phyloP scores from a whole-genome alignment of 2,888 invertebrate genomes.

The Mycalesis mineus region DNA sequence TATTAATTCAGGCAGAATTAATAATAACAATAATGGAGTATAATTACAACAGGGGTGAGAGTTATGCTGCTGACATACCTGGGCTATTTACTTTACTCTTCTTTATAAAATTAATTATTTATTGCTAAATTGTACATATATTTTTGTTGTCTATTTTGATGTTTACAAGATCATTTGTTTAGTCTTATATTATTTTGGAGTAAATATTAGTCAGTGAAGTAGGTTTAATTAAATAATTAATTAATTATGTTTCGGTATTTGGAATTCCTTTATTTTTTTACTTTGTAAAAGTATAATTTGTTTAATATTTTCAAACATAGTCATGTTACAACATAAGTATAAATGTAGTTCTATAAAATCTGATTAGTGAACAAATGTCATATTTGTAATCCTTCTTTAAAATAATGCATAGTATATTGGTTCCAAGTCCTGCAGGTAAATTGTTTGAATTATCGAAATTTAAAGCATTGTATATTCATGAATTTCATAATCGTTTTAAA shows the following conservation, averaged over 20 bases:
- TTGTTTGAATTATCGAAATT: background rate
- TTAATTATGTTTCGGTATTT: conserved; percentile 20
- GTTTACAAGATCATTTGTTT: conserved; percentile 55
- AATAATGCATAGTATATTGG: conserved; percentile 39
- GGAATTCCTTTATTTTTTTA: conserved; percentile 33
- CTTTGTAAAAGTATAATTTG: conserved; percentile 36
- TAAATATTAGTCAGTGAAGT: conserved; percentile 31
- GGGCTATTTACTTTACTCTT: conserved; percentile 35
- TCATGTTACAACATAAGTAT: conserved; percentile 65
- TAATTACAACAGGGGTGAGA: background rate
- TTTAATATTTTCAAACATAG: conserved; percentile 60
- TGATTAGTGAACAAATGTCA: conserved; percentile 55
- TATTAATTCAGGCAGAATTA: too few species aligned
- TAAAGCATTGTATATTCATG: conserved; percentile 11
- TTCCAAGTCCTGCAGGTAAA: conserved; percentile 34
- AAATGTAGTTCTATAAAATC: conserved; percentile 55
- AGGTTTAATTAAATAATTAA: conserved; percentile 25
- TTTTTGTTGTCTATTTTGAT: conserved; percentile 78
- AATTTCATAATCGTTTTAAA: conserved; percentile 21
- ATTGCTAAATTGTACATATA: conserved; percentile 75
- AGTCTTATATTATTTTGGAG: conserved; percentile 44
- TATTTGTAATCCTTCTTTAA: conserved; percentile 51
- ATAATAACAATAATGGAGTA: too few species aligned
- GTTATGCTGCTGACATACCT: background rate
- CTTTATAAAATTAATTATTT: conserved; percentile 66